phyloP scores from a whole-genome alignment of 2,797 vertebrate species.

The Hemitrygon akajei region DNA sequence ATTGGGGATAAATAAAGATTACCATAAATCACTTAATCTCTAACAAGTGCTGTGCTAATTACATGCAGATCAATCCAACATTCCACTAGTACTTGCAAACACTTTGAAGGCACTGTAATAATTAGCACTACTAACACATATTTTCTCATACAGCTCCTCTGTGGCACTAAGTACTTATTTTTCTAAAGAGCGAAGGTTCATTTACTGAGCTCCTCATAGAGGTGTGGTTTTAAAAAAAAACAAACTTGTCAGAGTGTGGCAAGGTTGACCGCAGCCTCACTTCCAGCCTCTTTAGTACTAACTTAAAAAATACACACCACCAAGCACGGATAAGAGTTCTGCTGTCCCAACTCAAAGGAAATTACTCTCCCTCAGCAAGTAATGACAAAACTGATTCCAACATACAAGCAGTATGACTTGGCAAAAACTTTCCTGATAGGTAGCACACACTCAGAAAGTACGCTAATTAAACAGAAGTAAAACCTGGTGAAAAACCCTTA shows the following conservation, averaged over 20 bases:
- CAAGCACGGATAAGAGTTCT: not conserved
- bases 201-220: not conserved
- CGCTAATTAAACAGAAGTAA: not conserved
- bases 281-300: not conserved
- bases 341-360: not conserved
- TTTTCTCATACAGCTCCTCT: not conserved
- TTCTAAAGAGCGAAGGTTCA: not conserved
- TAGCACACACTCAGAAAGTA: not conserved
- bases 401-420: not conserved
- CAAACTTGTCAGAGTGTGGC: not conserved
- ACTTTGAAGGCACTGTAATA: not conserved
- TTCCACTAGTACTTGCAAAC: not conserved
- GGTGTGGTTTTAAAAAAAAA: conserved; percentile 15
- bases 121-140: not conserved
- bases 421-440: not conserved
- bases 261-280: not conserved
- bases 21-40: not conserved
- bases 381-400: not conserved
- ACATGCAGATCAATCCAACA: not conserved
- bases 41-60: not conserved
- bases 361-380: not conserved
- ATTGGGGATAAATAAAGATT: not conserved
- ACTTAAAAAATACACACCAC: not conserved
- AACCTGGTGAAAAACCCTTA: not conserved
- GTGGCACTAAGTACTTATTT: not conserved